These are phyloP conservation scores for Papilio aristodemus DNA, from an alignment of 1,140 invertebrate species.

Conservation along the genomic window DNA sequence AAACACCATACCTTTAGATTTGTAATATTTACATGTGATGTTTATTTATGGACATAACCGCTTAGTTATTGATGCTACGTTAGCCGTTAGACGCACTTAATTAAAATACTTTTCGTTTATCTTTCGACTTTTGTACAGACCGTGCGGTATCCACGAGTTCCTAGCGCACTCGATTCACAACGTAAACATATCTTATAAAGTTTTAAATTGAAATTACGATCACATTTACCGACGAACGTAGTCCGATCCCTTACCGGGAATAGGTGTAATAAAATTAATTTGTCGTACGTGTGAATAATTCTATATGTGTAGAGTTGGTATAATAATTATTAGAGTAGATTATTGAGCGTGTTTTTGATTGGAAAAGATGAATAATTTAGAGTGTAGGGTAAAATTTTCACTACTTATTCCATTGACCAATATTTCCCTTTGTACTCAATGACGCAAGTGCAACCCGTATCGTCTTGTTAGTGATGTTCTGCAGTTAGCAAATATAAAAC, in stretches of 20 bases:
- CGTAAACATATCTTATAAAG: constrained; percentile 51
- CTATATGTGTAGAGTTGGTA: not conserved
- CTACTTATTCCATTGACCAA: too few relatives aligned
- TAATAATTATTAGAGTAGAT: constrained; percentile 1
- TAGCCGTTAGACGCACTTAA: constrained; percentile 9
- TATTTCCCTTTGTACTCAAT: too few relatives aligned
- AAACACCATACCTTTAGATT: not conserved
- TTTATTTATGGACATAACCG: not conserved
- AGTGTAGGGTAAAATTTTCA: too few relatives aligned
- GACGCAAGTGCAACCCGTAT: too few relatives aligned
- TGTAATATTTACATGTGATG: not conserved
- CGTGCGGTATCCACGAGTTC: constrained; percentile 30
- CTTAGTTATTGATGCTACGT: not conserved
- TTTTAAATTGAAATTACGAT: constrained; percentile 65
- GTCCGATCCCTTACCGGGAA: not conserved
- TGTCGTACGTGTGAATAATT: not conserved
- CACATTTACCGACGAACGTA: constrained; percentile 27
- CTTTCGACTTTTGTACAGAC: constrained; percentile 20
- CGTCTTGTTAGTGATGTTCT: too few relatives aligned
- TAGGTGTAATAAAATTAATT: constrained; percentile 25
- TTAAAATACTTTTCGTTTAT: constrained; percentile 30
- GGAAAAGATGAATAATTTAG: not conserved
- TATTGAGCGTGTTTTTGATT: not conserved
- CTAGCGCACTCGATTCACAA: constrained; percentile 39
- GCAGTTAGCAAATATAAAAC: too few relatives aligned